phyloP scores from a whole-genome alignment of 2,113 vertebrate genomes.

The Callaeas wilsoni region DNA sequence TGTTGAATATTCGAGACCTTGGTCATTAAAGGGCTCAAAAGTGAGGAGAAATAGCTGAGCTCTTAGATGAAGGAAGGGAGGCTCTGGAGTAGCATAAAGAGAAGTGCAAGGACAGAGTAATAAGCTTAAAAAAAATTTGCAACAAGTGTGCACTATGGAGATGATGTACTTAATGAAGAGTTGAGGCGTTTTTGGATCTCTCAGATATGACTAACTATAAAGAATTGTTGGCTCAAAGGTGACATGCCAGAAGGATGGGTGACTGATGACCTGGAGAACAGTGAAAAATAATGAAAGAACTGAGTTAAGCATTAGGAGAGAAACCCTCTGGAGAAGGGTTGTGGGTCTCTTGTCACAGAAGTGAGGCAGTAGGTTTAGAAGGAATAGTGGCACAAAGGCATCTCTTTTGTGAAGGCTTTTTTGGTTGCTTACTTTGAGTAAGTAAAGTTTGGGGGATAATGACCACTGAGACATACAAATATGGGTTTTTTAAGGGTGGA shows the following conservation, averaged over 20 bases:
- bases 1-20: neutral
- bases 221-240: neutral
- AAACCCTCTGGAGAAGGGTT: too few relatives aligned
- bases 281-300: neutral
- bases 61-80: neutral
- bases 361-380: neutral
- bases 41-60: neutral
- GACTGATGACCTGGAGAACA: neutral
- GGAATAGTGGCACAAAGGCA: neutral
- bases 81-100: neutral
- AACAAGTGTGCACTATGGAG: neutral
- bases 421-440: neutral
- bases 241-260: neutral
- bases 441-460: neutral
- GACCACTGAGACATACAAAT: neutral
- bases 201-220: neutral
- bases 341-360: neutral
- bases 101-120: neutral
- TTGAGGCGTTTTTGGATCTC: neutral
- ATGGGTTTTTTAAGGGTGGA: neutral
- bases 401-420: neutral
- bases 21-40: neutral
- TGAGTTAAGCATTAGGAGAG: neutral
- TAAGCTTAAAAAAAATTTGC: neutral
- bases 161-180: neutral